phyloP scores from a whole-genome alignment of 2,113 vertebrate genomes.

The Daboia siamensis region DNA sequence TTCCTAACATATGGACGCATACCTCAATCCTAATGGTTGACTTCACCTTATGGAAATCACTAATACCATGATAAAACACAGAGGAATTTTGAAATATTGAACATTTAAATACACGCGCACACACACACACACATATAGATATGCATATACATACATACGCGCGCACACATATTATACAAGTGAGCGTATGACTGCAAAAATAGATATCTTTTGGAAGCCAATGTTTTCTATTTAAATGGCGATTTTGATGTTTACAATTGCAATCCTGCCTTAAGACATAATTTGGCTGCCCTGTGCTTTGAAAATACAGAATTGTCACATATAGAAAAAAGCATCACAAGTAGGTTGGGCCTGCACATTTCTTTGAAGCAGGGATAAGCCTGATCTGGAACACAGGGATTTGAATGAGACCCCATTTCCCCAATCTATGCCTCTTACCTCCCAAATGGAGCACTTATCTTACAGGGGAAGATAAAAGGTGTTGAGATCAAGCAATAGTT shows the following conservation, averaged over 20 bases:
- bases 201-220: neutral
- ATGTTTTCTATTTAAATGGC: neutral
- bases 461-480: neutral
- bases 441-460: neutral
- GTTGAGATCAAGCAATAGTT: neutral
- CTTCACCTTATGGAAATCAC: neutral
- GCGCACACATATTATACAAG: neutral
- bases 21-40: neutral
- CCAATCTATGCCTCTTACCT: neutral
- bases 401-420: neutral
- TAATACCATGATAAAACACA: neutral
- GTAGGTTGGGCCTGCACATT: neutral
- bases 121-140: too few relatives aligned
- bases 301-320: neutral
- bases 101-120: neutral
- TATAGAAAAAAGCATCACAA: neutral
- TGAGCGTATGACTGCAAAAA: neutral
- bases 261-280: neutral
- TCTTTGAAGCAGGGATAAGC: neutral
- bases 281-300: neutral
- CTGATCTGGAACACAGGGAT: neutral
- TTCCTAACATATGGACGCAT: neutral
- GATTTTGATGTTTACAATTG: neutral
- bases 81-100: neutral
- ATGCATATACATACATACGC: too few relatives aligned